Evolutionary conservation across 2,888 invertebrate genomes (phyloP), one percentile per base, ranked within the genome.

Genomic region (Heliconius erato): DNA sequence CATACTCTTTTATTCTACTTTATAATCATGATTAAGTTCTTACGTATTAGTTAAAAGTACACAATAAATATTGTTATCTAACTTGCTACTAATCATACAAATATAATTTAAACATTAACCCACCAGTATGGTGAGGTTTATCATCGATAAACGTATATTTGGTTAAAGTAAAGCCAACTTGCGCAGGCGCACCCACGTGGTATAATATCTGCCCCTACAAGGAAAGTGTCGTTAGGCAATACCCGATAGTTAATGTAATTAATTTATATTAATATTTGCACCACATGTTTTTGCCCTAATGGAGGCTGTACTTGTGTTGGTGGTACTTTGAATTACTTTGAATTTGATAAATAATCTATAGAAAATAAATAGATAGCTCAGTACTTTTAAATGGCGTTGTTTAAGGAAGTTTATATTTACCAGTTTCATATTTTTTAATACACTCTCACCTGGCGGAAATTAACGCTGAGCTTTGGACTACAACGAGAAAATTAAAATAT

Each of bases 161-260:
- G 44, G 63, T 63, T 81, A 81, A 76, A 72, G 69, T 76, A 76
- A 76, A 76, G 40, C 76, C 44, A 54, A 68, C 78, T 28, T 40
- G 81, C 74, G 79, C 74, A 82, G 84, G 82, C 79, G 77, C 84
- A 32, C 81, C 84, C 84, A 84, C 84, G 74, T 74, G 72, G 79
- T 72, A 79, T 65, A 79, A 79, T 76, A 83, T 72, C 79, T 79
- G 80, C 83, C 83, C 83, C 80, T 84, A 84, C 82, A 83, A 82
- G 84, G 84, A 80, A 82, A 80, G 67, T 84, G 83, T 83, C 84
- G 79, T 77, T 80, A 77, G 76, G 76, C 80, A 76, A 80, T 69
- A 54, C 49, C 76, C 32, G 76, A 79, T 79, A 77, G 80, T 77
- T 65, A 72, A 59, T 67, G 80, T 82, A 76, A 82, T 82, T 82